Conservation (phyloP, 2,888 invertebrate species). For the Diabrotica balteata region DNA sequence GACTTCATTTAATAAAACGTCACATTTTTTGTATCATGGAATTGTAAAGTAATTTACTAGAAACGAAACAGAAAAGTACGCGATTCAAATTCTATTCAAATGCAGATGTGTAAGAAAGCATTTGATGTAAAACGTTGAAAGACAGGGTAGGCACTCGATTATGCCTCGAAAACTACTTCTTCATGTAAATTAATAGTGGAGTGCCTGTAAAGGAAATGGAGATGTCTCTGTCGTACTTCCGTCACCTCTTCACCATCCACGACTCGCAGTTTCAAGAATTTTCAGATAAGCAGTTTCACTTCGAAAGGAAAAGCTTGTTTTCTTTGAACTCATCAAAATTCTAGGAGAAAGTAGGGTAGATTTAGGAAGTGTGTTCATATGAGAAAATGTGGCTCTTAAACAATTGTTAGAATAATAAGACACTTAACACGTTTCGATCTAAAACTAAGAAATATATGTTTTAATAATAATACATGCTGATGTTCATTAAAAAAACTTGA, state of each 20-base stretch:
- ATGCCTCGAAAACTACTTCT: constrained; percentile 36
- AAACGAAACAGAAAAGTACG: neutral
- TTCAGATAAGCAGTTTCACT: constrained; percentile 24
- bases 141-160: constrained; percentile 16
- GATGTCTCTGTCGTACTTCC: constrained; percentile 26
- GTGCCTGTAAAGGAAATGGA: constrained; percentile 36
- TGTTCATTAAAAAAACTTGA: too few species aligned
- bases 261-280: constrained; percentile 17
- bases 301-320: constrained; percentile 23
- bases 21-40: too few species aligned
- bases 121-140: constrained; percentile 14
- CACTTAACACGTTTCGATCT: too few species aligned
- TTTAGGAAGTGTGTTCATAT: too few species aligned
- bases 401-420: too few species aligned
- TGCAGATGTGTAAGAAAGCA: constrained; percentile 17
- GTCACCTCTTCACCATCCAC: constrained; percentile 15
- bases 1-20: too few species aligned
- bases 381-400: too few species aligned
- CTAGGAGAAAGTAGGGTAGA: constrained; percentile 7
- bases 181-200: constrained; percentile 42
- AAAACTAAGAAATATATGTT: too few species aligned
- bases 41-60: too few species aligned
- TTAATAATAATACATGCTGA: too few species aligned
- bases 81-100: constrained; percentile 10
- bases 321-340: constrained; percentile 18